Evolutionary conservation across 2,888 invertebrate genomes (phyloP), one percentile per base, ranked within the genome.

Genomic region (Callyntrura guangdongensis): DNA sequence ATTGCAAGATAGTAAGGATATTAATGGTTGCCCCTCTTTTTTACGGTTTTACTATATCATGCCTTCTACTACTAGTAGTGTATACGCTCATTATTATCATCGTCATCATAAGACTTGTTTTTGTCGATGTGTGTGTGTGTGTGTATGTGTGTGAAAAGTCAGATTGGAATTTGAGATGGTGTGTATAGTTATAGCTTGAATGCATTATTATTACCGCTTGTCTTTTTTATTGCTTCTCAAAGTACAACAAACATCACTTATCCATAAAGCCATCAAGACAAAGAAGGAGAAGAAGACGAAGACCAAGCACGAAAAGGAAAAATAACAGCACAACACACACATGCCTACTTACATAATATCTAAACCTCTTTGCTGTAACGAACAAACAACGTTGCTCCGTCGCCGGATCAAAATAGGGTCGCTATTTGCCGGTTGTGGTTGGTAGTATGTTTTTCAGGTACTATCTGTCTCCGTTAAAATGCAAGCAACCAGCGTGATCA

Each of bases 141-240:
- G 17, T 61, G 20, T 61, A 17, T 25, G 69, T 82, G 83, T 89
- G 85, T 89, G 89, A 85, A 89, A 85, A 89, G 85, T 89, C 85
- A 89, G 89, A 89, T 89, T 84, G 89, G 89, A 89, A 89, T 89
- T 89, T 22, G 79, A 89, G 89, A 89, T 89, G 85, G 89, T 89
- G 89, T 89, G 84, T 59, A 59, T 84, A 85, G 79, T 89, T 85
- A 89, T 89, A 85, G 89, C 81, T 59, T 89, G 53, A 85, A 85
- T 85, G 89, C 77, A 84, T 85, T 89, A 89, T 81, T 89, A 85
- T 69, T 85, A 89, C 89, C 85, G 79, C 82, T 69, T 81, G 79
- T 88, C 69, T 72, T 53, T 59, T 49, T 72, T 69, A 72, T 72
- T 72, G 47, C 85, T 85, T 85, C 69, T 85, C 72, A 82, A 27